Conservation (phyloP, 1,140 invertebrate genomes). For the Pantala flavescens region DNA sequence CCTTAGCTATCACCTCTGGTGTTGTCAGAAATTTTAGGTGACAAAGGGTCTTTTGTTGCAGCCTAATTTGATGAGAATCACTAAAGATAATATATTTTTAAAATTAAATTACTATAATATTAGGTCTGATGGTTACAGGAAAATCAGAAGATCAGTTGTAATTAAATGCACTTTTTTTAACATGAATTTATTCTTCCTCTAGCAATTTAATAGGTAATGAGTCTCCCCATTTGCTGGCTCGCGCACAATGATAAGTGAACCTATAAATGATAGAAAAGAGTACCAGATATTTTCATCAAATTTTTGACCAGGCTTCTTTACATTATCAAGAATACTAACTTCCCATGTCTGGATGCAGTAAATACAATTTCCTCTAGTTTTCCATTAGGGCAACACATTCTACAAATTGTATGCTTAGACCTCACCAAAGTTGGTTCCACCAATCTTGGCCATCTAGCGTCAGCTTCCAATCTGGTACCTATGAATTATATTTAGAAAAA, state of each 20-base stretch:
- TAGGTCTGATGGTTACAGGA: no score
- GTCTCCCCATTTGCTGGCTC: constrained; percentile 61
- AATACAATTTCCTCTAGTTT: constrained; percentile 66
- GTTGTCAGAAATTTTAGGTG: no score
- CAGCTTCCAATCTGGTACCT: constrained; percentile 36
- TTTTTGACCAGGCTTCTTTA: constrained; percentile 14
- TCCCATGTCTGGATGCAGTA: constrained; percentile 60
- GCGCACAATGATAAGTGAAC: constrained; percentile 54
- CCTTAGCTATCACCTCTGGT: no score
- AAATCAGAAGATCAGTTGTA: no score
- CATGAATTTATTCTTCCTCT: not conserved
- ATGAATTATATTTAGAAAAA: constrained; percentile 16
- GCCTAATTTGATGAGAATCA: no score
- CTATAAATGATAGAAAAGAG: constrained; percentile 35
- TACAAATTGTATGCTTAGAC: constrained; percentile 61
- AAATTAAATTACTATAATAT: no score
- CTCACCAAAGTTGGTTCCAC: constrained; percentile 51
- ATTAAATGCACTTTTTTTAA: no score
- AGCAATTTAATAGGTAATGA: constrained; percentile 45
- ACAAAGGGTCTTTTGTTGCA: no score
- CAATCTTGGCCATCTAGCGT: constrained; percentile 63
- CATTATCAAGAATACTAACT: constrained; percentile 36
- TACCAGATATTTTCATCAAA: not conserved
- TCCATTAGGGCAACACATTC: constrained; percentile 62
- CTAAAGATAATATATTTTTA: no score